Evolutionary conservation across 1,140 invertebrate genomes (phyloP).

Genomic region (Mesaphorura yosii): DNA sequence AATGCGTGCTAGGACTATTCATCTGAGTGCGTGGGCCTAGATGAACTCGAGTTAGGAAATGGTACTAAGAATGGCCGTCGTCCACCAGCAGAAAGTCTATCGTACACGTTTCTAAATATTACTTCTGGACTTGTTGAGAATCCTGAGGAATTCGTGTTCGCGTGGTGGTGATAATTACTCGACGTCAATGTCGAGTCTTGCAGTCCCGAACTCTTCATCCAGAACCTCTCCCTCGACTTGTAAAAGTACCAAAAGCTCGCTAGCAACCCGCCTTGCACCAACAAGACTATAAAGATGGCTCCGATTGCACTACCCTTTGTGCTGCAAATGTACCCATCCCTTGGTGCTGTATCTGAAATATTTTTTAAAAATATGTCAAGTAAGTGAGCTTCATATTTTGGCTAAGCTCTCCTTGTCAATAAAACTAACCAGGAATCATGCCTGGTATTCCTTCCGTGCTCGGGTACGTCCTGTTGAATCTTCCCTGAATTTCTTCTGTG

Average conservation of each 20-base stretch:
- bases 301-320: conserved; percentile 34
- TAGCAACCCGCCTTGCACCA: conserved; percentile 33
- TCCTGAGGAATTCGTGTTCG: conserved; percentile 31
- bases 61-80: conserved; percentile 29
- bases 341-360: neutral
- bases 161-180: conserved; percentile 9
- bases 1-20: too few relatives aligned
- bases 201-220: conserved; percentile 25
- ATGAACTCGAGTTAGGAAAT: conserved; percentile 28
- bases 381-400: too few relatives aligned
- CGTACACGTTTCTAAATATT: conserved; percentile 33
- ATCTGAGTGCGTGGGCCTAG: too few relatives aligned
- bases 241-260: conserved; percentile 34
- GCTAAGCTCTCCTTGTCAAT: too few relatives aligned
- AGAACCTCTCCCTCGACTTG: conserved; percentile 32
- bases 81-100: conserved; percentile 30
- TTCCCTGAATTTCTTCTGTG: conserved; percentile 14
- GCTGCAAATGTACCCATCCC: conserved; percentile 33
- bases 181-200: conserved; percentile 11
- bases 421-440: neutral
- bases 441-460: neutral
- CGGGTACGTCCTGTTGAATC: conserved; percentile 15
- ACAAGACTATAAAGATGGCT: conserved; percentile 33
- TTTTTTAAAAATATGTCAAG: neutral
- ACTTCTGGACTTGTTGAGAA: conserved; percentile 31